Evolutionary conservation across 2,888 invertebrate genomes (phyloP), one percentile per base, ranked within the genome.

Genomic region (Cataglyphis livida): DNA sequence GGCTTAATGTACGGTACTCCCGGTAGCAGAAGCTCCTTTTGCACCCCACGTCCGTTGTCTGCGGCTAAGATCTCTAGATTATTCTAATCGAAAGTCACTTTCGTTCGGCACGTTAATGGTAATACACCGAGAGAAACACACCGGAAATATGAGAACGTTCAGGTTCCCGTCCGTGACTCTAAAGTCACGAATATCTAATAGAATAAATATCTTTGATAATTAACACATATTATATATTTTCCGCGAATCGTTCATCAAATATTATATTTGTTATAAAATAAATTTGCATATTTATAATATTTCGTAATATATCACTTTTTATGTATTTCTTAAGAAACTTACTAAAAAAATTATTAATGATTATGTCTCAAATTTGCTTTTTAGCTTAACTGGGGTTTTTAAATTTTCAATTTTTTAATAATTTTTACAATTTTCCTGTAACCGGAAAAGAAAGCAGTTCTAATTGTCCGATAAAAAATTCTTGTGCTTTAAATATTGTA

Each of bases 11-110:
- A 79, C 83, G 65, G 32, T 38, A 59, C 44, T 71, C 57, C 76
- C 81, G 83, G 81, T 81, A 83, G 83, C 57, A 71, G 79, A 78
- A 78, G 78, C 82, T 82, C 70, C 54, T 51, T 70, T 82, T 82
- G 68, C 78, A 61, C 66, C 82, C 48, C 59, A n/a, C 70, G 78
- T 48, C 61, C 66, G 57, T 83, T 78, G 68, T 70, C 82, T 78
- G 48, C 70, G 68, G 78, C 68, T 70, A 51, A 62, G 68, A 62
- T 68, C 78, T 70, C n/a, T 18, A 62, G 78, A 83, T 83, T 82
- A 78, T 57, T 61, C 54, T 83, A 84, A 84, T 83, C 68, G 84
- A 82, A 65, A 73, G 84, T 74, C 70, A 84, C 84, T 84, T 84
- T 81, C 68, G 64, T 81, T 68, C 44, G 66, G 73, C 59, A 35